Evolutionary conservation across 2,113 vertebrate genomes (phyloP), one percentile per base, ranked within the genome.

Genomic region (Stictonetta naevosa): DNA sequence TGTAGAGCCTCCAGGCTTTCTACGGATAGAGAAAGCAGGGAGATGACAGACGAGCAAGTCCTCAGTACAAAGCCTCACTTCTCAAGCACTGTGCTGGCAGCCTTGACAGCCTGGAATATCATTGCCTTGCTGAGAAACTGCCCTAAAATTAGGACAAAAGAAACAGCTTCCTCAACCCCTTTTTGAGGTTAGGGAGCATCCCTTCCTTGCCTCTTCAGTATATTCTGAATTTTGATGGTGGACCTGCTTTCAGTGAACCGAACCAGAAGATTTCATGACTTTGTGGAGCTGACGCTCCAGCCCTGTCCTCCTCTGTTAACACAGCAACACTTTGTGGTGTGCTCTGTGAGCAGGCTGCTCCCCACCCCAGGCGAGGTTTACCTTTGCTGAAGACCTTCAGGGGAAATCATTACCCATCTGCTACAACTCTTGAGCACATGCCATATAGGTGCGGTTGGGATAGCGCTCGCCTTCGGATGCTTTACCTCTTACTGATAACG

Each of bases 361-460:
- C 77, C 13, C 3, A 22, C 42, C 62, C 69, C 15, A 6, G 74
- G 53, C 58, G 22, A 31, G 53, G 36, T 71, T 76, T 73, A 53
- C 38, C 59, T 86, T 62, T 73, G 42, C 73, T 52, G 0, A 69
- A 76, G 77, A 6, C 26, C 53, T 69, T 64, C 21, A 10, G 48
- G 62, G 62, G 31, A 38, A 17, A 63, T 93, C 69, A 42, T 88
- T 83, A 17, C 71, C 71, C 69, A 66, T 91, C 88, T 73, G 80
- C 74, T 76, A 10, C 9, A 26, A 8, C 71, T 95, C 40, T 21
- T 56, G 83, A 69, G 92, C 44, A 4, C 74, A 28, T 11, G 7
- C 40, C 74, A 63, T 0, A 0, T 56, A 67, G 93, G 83, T 60
- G 92, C 53, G 78, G 90, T 29, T 7, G 33, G 68, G 44, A 44